Conservation (phyloP, 2,113 vertebrate species). For the Sminthopsis crassicaudata region DNA sequence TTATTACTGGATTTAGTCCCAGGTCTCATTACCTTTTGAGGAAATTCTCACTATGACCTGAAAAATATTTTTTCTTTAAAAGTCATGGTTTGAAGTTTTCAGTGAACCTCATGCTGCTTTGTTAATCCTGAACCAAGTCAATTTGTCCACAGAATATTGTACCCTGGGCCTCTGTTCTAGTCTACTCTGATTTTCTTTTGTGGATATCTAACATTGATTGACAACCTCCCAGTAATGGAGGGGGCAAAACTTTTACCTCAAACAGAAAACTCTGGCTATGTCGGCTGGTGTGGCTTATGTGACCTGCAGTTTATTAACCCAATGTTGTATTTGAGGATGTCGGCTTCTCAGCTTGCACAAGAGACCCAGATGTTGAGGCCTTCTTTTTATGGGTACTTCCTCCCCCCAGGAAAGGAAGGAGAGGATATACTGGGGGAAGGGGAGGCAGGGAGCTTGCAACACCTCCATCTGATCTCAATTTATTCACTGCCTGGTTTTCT, state of each 20-base stretch:
- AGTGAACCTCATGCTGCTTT: conserved; percentile 39
- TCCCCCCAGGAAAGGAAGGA: conserved; percentile 8
- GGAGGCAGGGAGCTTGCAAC: neutral
- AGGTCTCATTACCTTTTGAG: conserved; percentile 34
- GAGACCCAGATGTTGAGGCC: conserved; percentile 4
- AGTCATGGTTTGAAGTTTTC: conserved; percentile 36
- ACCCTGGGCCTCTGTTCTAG: conserved; percentile 26
- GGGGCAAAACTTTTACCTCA: conserved; percentile 54
- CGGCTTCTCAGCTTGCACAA: neutral
- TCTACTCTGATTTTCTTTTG: conserved; percentile 45
- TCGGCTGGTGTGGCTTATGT: neutral
- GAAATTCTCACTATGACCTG: conserved; percentile 23
- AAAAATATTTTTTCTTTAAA: conserved; percentile 64
- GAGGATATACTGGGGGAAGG: neutral
- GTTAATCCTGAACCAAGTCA: neutral
- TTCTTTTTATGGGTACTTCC: conserved; percentile 12
- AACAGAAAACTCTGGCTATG: neutral
- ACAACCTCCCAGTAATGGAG: conserved; percentile 46
- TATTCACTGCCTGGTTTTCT: conserved; percentile 17
- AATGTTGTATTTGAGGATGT: neutral
- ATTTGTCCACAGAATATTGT: neutral
- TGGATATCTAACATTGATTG: conserved; percentile 55
- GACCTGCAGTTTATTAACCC: neutral
- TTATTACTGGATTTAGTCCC: neutral
- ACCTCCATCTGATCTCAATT: conserved; percentile 22